A percentile compares a stretch with the other conserved stretches of the same genome.
These are phyloP conservation scores for Ptyas mucosa DNA, from an alignment of 2,113 vertebrate genomes.

Conservation along the genomic window DNA sequence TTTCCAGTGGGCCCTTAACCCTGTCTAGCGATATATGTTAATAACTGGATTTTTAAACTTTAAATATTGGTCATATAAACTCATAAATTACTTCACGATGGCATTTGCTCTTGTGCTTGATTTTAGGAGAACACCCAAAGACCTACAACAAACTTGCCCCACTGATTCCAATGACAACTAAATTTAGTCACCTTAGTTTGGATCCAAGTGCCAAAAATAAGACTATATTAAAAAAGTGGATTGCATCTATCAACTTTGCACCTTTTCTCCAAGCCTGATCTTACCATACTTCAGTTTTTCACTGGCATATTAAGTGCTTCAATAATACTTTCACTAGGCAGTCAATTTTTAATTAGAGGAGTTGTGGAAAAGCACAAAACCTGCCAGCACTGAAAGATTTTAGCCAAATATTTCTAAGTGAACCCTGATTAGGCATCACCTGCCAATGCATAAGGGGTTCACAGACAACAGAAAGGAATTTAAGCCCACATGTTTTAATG, in stretches of 20 bases:
- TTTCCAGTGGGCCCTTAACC: background rate
- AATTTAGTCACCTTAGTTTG: background rate
- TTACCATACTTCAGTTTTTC: conserved; percentile 57
- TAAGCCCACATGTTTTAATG: conserved; percentile 39
- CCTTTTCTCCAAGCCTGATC: conserved; percentile 42
- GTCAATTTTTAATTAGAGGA: conserved; percentile 62
- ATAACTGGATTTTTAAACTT: background rate
- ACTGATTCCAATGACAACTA: background rate
- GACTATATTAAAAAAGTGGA: conserved; percentile 54
- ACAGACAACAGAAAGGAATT: conserved; percentile 35
- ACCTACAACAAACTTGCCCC: background rate
- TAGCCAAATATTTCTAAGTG: conserved; percentile 51
- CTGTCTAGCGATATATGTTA: background rate
- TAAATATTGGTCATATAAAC: background rate
- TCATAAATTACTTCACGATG: background rate
- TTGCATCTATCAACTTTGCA: conserved; percentile 50
- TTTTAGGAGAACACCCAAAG: background rate
- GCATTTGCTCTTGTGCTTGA: background rate
- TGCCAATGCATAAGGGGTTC: conserved; percentile 42
- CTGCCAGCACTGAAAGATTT: conserved; percentile 38
- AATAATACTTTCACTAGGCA: conserved; percentile 52
- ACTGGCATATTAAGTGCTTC: conserved; percentile 54
- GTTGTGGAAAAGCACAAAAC: conserved; percentile 50
- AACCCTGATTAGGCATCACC: conserved; percentile 44
- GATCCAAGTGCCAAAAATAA: conserved; percentile 8